Evolutionary conservation across 2,797 vertebrate species (phyloP), one percentile per base, ranked within the genome.

Genomic region (Acanthurus lineatus): DNA sequence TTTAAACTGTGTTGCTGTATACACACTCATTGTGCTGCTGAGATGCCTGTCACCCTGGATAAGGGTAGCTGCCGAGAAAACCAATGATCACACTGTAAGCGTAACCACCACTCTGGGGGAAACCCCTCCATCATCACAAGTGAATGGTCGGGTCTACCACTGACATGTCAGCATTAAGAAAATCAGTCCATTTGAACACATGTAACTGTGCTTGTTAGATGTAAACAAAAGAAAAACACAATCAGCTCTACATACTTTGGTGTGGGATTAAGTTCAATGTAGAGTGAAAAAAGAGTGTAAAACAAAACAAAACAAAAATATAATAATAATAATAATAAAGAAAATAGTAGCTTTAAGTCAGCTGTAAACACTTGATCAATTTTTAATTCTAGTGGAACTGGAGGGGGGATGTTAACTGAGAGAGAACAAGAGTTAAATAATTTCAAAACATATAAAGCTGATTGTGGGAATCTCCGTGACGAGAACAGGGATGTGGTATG

Each of bases 1-100:
- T 86, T 75, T 78, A 19, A 69, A 86, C 88, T 90, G 69, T 72
- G 61, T 74, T 83, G 73, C 78, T 57, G 76, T 76, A 89, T 82
- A 87, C 83, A 92, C 88, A 86, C 81, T 85, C 67, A 84, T 84
- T 73, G 67, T 82, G 79, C 71, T 87, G 86, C 76, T 87, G 83
- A 83, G 86, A 84, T 84, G 84, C 81, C 40, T 80, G 90, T 93
- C 89, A 89, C 85, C 81, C 81, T 86, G 83, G 88, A 87, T 89
- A 87, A 92, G 77, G 80, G 83, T 15, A 88, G 88, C 88, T 93
- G 90, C 88, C 82, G 66, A 92, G 81, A 90, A 91, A 92, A 90
- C 81, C 91, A 91, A 88, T 77, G 77, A 89, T 86, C 86, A 90
- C 65, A 87, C 81, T 76, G 79, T 83, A 77, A 90, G 70, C 20